phyloP scores from a whole-genome alignment of 2,888 invertebrate species.

The Agonopterix subpropinquella region DNA sequence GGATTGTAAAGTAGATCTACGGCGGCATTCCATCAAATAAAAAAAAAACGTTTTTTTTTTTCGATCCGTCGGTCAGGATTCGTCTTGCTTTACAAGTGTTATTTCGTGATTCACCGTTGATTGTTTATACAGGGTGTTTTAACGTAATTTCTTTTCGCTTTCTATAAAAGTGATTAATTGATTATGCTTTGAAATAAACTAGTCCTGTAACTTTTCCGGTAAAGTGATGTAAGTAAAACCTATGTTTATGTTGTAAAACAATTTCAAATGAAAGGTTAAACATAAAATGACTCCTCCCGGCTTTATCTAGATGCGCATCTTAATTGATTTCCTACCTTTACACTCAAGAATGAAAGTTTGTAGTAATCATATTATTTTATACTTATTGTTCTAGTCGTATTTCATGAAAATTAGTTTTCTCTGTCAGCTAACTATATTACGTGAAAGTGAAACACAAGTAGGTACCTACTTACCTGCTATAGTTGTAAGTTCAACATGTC shows the following conservation, averaged over 20 bases:
- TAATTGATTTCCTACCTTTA: constrained; percentile 36
- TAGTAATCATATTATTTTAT: constrained; percentile 10
- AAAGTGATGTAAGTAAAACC: no score
- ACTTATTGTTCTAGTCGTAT: no score
- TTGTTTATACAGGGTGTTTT: constrained; percentile 33
- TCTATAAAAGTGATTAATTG: no score
- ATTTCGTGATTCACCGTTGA: constrained; percentile 29
- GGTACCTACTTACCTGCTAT: no score
- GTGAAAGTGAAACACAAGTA: no score
- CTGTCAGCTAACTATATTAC: no score
- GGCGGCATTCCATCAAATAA: constrained; percentile 7
- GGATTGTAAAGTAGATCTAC: not conserved
- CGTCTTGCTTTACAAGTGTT: constrained; percentile 61
- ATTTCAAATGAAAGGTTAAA: constrained; percentile 6
- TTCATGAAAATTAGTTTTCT: no score
- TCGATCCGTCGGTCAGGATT: constrained; percentile 41
- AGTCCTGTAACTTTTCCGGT: no score
- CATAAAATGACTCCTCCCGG: constrained; percentile 20
- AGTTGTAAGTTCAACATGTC: no score
- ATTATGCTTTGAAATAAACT: no score
- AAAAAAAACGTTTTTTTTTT: constrained; percentile 19
- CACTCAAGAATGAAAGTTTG: constrained; percentile 22
- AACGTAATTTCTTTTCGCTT: not conserved
- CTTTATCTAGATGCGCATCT: constrained; percentile 42
- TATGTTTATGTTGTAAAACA: not conserved